Percentiles rank a stretch among this genome's conserved stretches.
These are phyloP conservation scores for Pterophyllum scalare DNA, from an alignment of 2,113 vertebrate species.

Conservation along the genomic window DNA sequence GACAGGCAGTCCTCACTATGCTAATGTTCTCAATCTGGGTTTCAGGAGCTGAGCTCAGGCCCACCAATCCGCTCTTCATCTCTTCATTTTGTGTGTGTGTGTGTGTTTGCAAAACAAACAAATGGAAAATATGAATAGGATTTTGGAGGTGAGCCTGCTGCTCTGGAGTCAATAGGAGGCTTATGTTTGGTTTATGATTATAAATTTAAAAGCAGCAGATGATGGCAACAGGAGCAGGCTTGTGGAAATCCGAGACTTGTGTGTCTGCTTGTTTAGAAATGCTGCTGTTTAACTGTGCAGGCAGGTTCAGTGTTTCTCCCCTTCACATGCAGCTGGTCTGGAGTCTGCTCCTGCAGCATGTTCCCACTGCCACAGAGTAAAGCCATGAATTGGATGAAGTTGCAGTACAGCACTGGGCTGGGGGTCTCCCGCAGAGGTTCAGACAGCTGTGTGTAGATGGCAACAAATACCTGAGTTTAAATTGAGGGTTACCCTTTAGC, in stretches of 20 bases:
- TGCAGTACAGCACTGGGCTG: neutral
- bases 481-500: neutral
- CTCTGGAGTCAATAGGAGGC: conserved; percentile 47
- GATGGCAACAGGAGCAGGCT: conserved; percentile 15
- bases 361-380: conserved; percentile 12
- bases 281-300: neutral
- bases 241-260: neutral
- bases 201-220: conserved; percentile 39
- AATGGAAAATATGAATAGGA: conserved; percentile 50
- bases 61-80: conserved; percentile 13
- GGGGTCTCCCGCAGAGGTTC: neutral
- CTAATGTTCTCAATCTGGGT: conserved; percentile 57
- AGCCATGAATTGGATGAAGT: conserved; percentile 46
- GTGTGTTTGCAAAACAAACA: conserved; percentile 42
- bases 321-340: neutral
- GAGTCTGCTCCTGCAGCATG: neutral
- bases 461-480: neutral
- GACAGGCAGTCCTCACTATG: conserved; percentile 14
- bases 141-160: conserved; percentile 36
- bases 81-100: neutral
- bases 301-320: neutral
- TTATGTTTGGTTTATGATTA: conserved; percentile 51
- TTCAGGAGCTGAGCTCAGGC: conserved; percentile 25
- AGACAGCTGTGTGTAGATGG: conserved; percentile 1
- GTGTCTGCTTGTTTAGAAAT: neutral